A percentile compares a stretch with the other conserved stretches of the same genome.
phyloP scores from a whole-genome alignment of 2,888 invertebrate genomes.

The Leptinotarsa tumamoca region DNA sequence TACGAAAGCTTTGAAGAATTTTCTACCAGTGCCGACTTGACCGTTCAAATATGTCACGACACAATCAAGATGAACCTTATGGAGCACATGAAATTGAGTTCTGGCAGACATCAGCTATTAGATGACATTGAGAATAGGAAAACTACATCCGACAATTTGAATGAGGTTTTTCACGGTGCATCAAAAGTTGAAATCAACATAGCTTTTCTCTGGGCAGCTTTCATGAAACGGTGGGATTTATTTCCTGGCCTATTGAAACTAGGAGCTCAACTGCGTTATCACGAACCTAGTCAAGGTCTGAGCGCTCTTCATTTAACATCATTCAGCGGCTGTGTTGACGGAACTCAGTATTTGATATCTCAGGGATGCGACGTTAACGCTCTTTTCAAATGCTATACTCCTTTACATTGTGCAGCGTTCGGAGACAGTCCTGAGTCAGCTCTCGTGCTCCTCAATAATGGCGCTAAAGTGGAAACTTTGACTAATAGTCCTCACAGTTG shows the following conservation, averaged over 20 bases:
- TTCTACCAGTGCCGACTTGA: conserved; percentile 71
- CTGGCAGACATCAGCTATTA: conserved; percentile 76
- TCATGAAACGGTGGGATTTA: conserved; percentile 77
- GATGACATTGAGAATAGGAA: conserved; percentile 81
- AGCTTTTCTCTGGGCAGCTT: conserved; percentile 80
- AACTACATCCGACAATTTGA: conserved; percentile 71
- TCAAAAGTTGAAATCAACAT: conserved; percentile 78
- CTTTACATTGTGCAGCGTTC: conserved; percentile 91
- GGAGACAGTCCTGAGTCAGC: conserved; percentile 87
- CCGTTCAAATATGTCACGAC: conserved; percentile 80
- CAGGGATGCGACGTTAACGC: conserved; percentile 78
- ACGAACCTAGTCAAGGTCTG: conserved; percentile 78
- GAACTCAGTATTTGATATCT: conserved; percentile 76
- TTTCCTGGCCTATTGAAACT: conserved; percentile 73
- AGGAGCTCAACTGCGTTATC: conserved; percentile 79
- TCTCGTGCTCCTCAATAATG: conserved; percentile 79
- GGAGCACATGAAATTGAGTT: conserved; percentile 79
- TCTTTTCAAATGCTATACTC: conserved; percentile 79
- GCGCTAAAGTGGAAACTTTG: conserved; percentile 75
- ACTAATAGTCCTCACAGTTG: conserved; percentile 73
- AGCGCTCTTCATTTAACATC: conserved; percentile 82
- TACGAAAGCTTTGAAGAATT: conserved; percentile 84
- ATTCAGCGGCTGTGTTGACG: conserved; percentile 81
- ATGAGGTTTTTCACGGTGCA: conserved; percentile 68
- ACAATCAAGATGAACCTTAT: conserved; percentile 79